These are phyloP conservation scores for Anguilla anguilla DNA, from an alignment of 2,797 vertebrate genomes.

Conservation along the genomic window DNA sequence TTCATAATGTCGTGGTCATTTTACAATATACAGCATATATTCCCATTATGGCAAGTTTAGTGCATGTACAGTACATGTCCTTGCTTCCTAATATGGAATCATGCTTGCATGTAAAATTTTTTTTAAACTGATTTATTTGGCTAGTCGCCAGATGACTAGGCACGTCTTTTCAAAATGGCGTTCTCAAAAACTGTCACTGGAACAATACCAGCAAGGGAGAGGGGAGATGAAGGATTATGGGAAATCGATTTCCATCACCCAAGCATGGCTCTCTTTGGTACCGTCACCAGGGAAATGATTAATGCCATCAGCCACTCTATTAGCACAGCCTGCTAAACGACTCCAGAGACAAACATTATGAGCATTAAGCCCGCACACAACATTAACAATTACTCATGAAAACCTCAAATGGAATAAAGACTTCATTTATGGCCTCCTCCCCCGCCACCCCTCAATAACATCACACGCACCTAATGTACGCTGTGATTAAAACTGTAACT, in stretches of 20 bases:
- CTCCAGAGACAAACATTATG: not conserved
- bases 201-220: not conserved
- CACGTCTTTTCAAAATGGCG: not conserved
- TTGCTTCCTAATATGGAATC: not conserved
- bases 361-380: not conserved
- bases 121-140: not conserved
- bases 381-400: not conserved
- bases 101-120: too few relatives aligned
- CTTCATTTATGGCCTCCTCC: not conserved
- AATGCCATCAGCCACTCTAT: not conserved
- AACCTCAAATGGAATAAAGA: not conserved
- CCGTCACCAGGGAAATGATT: not conserved
- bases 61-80: not conserved
- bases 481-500: constrained; percentile 3
- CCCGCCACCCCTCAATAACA: not conserved
- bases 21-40: not conserved
- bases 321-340: not conserved
- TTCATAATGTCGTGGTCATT: not conserved
- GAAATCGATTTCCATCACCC: not conserved
- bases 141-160: not conserved
- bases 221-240: not conserved
- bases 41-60: not conserved
- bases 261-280: not conserved
- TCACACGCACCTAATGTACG: not conserved
- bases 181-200: not conserved